Evolutionary conservation across 2,113 vertebrate genomes (phyloP), one percentile per base, ranked within the genome.

Genomic region (Willisornis vidua): DNA sequence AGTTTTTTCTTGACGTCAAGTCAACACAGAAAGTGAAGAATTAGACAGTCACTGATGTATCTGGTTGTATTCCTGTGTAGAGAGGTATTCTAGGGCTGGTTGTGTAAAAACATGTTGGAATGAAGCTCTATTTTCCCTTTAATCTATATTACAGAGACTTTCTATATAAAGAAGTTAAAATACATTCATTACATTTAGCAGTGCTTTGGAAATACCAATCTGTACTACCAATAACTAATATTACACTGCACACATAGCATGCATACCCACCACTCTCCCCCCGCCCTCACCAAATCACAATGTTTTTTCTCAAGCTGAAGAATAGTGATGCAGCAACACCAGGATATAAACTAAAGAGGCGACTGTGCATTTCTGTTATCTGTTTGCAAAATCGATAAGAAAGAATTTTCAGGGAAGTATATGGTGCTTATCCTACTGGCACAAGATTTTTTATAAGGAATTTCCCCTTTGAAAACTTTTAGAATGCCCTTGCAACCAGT

Each of bases 241-340:
- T 57, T 55, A 33, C 16, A 37, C 5, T 4, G 24, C 19, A 54
- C 10, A 65, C 6, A 33, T 4, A 43, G 35, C 14, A 18, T 43
- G 41, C 2, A 24, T 7, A 20, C 10, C 29, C 26, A 9, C 12
- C 55, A 29, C 3, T 1, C 8, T 6, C 20, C 14, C 22, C 2
- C 9, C 14, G 14, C 41, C 41, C 41, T 43, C 41, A 7, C 19
- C 15, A 29, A 35, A n/a, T 55, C 19, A 41, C 2, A 1, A 43
- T 31, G 2, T 46, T 87, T 92, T 61, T 61, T 29, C 23, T 76
- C 14, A 80, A 68, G 26, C 7, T 59, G 20, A 33, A 43, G 33
- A 78, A 65, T 9, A 61, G 10, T 46, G 9, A 63, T 76, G 17
- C 28, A 26, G 10, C n/a, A 85, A 18, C 10, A 29, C 24, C 24